These are phyloP conservation scores for Podotricha telesiphe DNA, from an alignment of 2,888 invertebrate species.

Conservation along the genomic window DNA sequence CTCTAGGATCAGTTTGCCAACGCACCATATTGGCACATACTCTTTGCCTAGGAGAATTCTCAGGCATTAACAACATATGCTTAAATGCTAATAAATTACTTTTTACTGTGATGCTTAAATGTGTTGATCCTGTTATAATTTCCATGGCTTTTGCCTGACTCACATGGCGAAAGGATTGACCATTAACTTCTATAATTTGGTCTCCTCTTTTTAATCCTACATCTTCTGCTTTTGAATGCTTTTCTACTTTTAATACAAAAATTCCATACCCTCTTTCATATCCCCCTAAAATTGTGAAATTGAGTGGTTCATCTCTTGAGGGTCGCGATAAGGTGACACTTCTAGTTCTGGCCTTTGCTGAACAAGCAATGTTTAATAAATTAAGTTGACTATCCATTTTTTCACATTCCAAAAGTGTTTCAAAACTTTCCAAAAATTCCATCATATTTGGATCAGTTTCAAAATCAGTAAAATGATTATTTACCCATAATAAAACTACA, in stretches of 20 bases:
- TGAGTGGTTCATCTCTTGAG: slow-evolving; percentile 95
- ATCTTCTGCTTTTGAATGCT: slow-evolving; percentile 96
- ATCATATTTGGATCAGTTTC: slow-evolving; percentile 98
- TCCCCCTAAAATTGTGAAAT: slow-evolving; percentile 97
- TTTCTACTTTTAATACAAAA: slow-evolving; percentile 97
- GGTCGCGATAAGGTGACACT: slow-evolving; percentile 96
- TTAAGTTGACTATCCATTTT: slow-evolving; percentile 92
- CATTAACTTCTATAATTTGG: slow-evolving; percentile 98
- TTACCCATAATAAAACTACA: slow-evolving; percentile 98
- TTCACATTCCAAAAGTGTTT: slow-evolving; percentile 91
- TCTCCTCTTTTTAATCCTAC: slow-evolving; percentile 98
- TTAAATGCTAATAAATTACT: slow-evolving; percentile 96
- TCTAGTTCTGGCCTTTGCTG: slow-evolving; percentile 96
- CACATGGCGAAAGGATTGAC: slow-evolving; percentile 97
- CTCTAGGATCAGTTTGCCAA: slow-evolving; percentile 87
- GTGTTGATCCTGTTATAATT: slow-evolving; percentile 96
- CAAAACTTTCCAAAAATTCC: slow-evolving; percentile 97
- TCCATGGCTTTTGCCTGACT: slow-evolving; percentile 96
- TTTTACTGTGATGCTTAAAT: slow-evolving; percentile 97
- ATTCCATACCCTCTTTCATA: slow-evolving; percentile 96
- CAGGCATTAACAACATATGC: slow-evolving; percentile 87
- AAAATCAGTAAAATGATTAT: slow-evolving; percentile 99
- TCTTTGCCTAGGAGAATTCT: slow-evolving; percentile 91
- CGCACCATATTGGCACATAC: slow-evolving; percentile 87
- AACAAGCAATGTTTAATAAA: slow-evolving; percentile 97